Base-by-base conservation (phyloP, 2,797 vertebrate species). In the Tachyglossus aculeatus region DNA sequence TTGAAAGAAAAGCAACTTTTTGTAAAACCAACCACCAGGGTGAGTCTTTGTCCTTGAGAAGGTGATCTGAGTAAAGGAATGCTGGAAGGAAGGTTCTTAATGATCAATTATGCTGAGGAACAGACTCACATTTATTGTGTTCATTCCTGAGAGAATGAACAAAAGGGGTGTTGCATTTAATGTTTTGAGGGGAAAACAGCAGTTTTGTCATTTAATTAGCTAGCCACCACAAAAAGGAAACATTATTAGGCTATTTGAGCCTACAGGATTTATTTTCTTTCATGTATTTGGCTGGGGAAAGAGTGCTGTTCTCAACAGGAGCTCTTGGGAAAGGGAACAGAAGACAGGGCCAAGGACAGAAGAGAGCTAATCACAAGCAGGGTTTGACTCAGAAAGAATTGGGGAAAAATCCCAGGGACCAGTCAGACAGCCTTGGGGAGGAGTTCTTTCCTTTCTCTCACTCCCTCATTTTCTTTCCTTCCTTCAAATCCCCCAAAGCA, bases 21-120 rank as follows among this genome's bases (percentile, higher is more conserved):
- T 62, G 34, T 72, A 56, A 58, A 74, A 52, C 71, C 11, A 32
- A 60, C 14, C 47, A 76, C 40, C n/a, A 45, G 34, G 29, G 37
- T 44, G 48, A 54, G 60, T 62, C 36, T 65, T 52, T 29, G 11
- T 66, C 27, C 43, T 5, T 9, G 36, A 65, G 14, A n/a, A n/a
- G n/a, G n/a, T n/a, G n/a, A 74, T 52, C 32, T 59, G 16, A 52
- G 29, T 32, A 18, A 2, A 51, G 10, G 52, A 65, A 38, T 45
- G 18, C 16, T 54, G 39, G 53, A 34, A 56, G 40, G 33, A 22
- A 74, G 11, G 5, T 36, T 71, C 80, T 47, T 66, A 65, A 67
- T 71, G 60, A 75, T 78, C 31, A 60, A 54, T 50, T 71, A 27
- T 14, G 43, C 3, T 4, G 22, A 11, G 29, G 43, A 7, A n/a